phyloP scores from a whole-genome alignment of 2,797 vertebrate species.

The Potorous gilbertii region DNA sequence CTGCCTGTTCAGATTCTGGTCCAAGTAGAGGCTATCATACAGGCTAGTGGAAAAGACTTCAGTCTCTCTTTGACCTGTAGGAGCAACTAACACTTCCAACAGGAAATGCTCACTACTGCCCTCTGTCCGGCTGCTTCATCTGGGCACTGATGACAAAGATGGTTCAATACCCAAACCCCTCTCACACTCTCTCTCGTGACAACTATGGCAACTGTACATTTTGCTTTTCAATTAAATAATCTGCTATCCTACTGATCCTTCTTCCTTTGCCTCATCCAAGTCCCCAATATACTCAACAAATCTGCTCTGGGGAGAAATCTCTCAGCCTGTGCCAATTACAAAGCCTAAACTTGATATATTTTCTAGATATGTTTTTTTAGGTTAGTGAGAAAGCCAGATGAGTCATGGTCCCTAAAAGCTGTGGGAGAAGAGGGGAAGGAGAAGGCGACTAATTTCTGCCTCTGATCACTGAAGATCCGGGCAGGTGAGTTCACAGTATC shows the following conservation, averaged over 20 bases:
- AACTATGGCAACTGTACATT: background rate
- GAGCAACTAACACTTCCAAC: background rate
- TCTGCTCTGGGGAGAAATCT: constrained; percentile 33
- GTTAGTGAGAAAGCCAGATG: constrained; percentile 20
- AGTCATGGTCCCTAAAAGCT: constrained; percentile 47
- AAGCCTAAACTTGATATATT: constrained; percentile 5
- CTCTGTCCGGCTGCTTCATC: background rate
- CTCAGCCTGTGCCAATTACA: constrained; percentile 9
- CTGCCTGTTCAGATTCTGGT: background rate
- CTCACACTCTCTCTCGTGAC: constrained; percentile 4
- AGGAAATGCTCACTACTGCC: background rate
- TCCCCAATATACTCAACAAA: constrained; percentile 13
- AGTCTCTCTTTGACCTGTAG: background rate
- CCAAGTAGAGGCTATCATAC: background rate
- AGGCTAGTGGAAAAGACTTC: background rate
- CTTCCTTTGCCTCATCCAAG: constrained; percentile 13
- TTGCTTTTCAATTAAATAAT: constrained; percentile 6
- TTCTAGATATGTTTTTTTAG: constrained; percentile 29
- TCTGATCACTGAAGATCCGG: constrained; percentile 30
- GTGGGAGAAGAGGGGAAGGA: background rate
- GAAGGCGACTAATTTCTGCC: constrained; percentile 30
- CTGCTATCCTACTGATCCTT: background rate
- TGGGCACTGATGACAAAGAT: background rate
- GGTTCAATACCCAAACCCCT: background rate
- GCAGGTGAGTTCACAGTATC: constrained; percentile 4